Conservation (phyloP, 2,797 vertebrate genomes). For the Coilia nasus region DNA sequence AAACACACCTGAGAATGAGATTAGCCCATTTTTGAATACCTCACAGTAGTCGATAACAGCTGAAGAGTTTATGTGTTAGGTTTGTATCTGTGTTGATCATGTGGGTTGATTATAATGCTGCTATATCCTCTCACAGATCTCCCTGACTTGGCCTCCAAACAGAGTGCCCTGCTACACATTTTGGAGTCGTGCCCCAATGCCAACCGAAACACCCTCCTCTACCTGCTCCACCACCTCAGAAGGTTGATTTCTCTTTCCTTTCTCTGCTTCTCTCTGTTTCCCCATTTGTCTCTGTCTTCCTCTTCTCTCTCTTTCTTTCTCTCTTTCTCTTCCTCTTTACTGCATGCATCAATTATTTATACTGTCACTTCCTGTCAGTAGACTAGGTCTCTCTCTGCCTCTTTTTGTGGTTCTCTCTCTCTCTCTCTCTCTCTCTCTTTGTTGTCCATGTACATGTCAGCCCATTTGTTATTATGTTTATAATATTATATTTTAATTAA, state of each 20-base stretch:
- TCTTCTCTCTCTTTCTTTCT: neutral
- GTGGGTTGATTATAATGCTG: neutral
- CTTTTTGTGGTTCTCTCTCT: neutral
- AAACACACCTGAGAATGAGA: neutral
- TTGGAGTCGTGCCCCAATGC: constrained; percentile 68
- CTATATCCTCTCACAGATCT: constrained; percentile 57
- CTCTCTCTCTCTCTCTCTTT: neutral
- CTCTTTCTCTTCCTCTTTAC: neutral
- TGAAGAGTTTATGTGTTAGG: neutral
- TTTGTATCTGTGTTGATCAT: neutral
- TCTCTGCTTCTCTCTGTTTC: neutral
- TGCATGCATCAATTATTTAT: neutral
- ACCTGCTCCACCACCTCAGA: constrained; percentile 74
- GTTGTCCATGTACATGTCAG: too few species aligned
- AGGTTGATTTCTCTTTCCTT: constrained; percentile 56
- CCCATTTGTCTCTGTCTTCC: neutral
- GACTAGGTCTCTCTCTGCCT: neutral
- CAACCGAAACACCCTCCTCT: constrained; percentile 76
- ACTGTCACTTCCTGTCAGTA: neutral
- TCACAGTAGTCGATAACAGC: neutral
- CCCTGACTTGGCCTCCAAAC: constrained; percentile 58
- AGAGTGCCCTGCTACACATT: constrained; percentile 64
- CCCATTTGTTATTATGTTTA: too few species aligned
- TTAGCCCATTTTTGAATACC: neutral
- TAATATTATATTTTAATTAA: neutral